phyloP scores from a whole-genome alignment of 2,113 vertebrate species.

The Mellivora capensis region DNA sequence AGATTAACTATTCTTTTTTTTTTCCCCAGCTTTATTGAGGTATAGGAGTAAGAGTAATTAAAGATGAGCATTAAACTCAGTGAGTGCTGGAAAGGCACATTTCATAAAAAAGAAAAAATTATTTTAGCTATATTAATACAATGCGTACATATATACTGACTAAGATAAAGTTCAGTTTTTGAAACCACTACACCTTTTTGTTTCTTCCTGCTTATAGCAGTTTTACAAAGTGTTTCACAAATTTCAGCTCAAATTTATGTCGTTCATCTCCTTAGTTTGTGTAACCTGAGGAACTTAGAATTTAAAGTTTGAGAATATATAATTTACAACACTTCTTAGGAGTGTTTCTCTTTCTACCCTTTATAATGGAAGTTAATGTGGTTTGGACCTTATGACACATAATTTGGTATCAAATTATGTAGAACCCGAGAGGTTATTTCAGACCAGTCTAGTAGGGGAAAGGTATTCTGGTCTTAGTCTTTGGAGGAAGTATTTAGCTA shows the following conservation, averaged over 20 bases:
- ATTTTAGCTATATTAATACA: constrained; percentile 15
- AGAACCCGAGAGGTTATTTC: constrained; percentile 19
- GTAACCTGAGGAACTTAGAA: neutral
- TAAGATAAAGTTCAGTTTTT: constrained; percentile 27
- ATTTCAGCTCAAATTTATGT: constrained; percentile 1
- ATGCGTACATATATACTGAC: neutral
- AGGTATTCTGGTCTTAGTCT: neutral
- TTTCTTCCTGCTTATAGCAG: neutral
- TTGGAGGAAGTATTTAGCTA: constrained; percentile 29
- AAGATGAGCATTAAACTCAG: constrained; percentile 71
- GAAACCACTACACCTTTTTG: constrained; percentile 12
- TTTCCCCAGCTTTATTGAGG: neutral
- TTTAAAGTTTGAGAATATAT: constrained; percentile 42
- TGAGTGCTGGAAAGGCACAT: constrained; percentile 48
- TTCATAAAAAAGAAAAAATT: constrained; percentile 60
- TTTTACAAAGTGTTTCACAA: constrained; percentile 21
- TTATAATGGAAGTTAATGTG: neutral
- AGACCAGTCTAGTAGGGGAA: neutral
- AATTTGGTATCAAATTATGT: constrained; percentile 23
- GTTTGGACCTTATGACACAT: constrained; percentile 2
- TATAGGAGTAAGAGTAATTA: constrained; percentile 75
- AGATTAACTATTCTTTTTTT: constrained; percentile 72
- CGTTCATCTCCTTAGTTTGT: constrained; percentile 30
- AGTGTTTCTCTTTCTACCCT: constrained; percentile 42
- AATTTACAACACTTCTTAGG: constrained; percentile 34